Conservation (phyloP, 2,113 vertebrate genomes). For the Rhombomys opimus region DNA sequence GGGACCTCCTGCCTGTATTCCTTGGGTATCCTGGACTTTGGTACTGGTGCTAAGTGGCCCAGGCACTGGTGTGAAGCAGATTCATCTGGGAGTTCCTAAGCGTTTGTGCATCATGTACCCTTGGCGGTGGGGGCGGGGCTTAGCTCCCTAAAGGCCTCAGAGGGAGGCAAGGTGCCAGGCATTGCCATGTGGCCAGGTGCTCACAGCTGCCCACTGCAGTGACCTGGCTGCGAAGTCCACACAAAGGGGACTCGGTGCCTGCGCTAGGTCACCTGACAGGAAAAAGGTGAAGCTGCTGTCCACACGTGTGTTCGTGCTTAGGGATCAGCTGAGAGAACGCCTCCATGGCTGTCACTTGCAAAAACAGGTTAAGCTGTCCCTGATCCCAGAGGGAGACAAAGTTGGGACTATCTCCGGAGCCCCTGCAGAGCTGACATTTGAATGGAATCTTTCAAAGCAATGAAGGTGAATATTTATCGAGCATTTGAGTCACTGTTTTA, state of each 20-base stretch:
- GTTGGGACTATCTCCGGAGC: not conserved
- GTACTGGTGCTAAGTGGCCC: constrained; percentile 80
- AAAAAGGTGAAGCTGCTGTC: not conserved
- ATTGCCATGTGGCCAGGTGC: not conserved
- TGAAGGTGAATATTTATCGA: constrained; percentile 57
- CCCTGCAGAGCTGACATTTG: not conserved
- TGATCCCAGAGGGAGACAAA: not conserved
- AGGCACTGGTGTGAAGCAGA: constrained; percentile 75
- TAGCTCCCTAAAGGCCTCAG: not conserved
- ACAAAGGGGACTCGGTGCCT: not conserved
- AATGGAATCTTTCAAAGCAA: constrained; percentile 60
- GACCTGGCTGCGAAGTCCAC: not conserved
- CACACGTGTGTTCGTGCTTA: not conserved
- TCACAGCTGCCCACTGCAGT: not conserved
- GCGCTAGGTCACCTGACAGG: not conserved
- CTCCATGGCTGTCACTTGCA: not conserved
- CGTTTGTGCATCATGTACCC: not conserved
- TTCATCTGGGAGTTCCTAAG: not conserved
- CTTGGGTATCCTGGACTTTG: constrained; percentile 50
- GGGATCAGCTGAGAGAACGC: not conserved
- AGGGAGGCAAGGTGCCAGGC: not conserved
- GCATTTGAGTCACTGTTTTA: constrained; percentile 44
- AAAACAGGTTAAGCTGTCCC: not conserved
- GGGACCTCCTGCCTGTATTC: not conserved
- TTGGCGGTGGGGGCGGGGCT: too few species aligned